These are phyloP conservation scores for Pelochelys cantorii DNA, from an alignment of 2,797 vertebrate genomes.

Conservation along the genomic window DNA sequence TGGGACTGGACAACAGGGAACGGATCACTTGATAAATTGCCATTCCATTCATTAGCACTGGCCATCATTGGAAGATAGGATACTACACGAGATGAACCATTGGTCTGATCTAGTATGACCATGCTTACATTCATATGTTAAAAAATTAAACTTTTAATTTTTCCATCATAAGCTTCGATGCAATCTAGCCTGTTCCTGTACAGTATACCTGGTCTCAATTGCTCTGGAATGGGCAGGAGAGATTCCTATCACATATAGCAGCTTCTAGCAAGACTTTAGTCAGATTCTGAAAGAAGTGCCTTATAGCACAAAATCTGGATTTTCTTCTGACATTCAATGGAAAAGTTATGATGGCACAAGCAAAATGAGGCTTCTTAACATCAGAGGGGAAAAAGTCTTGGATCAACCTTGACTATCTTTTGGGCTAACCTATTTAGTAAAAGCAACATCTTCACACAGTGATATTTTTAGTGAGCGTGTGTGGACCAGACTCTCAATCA, in stretches of 20 bases:
- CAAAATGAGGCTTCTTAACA: not conserved
- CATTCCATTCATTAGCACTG: not conserved
- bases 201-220: not conserved
- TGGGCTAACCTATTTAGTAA: not conserved
- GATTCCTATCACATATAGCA: not conserved
- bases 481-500: not conserved
- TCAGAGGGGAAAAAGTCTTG: not conserved
- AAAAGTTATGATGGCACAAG: not conserved
- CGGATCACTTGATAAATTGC: not conserved
- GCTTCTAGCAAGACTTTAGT: not conserved
- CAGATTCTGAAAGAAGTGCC: not conserved
- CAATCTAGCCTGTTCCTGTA: not conserved
- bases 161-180: not conserved
- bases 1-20: not conserved
- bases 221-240: not conserved
- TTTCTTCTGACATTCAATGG: not conserved
- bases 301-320: not conserved
- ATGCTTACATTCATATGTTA: not conserved
- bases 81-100: not conserved
- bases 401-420: not conserved
- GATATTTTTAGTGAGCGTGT: not conserved
- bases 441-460: not conserved
- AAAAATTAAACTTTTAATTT: too few species aligned
- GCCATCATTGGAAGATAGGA: not conserved
- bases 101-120: not conserved